A percentile compares a stretch with the other conserved stretches of the same genome.
These are phyloP conservation scores for Struthidea cinerea DNA, from an alignment of 2,113 vertebrate species.

Conservation along the genomic window DNA sequence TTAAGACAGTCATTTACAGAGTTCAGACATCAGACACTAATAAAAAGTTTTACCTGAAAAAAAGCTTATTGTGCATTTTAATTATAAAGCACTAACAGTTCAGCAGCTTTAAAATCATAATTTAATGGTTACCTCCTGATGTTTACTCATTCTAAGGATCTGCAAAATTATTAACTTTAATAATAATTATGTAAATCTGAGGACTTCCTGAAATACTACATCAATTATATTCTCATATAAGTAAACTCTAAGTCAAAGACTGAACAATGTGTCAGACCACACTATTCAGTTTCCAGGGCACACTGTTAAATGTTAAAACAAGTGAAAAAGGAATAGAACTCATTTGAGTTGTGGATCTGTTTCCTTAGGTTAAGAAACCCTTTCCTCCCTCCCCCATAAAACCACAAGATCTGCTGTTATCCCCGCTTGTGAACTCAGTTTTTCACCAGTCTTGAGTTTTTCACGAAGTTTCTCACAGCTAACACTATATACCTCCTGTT, in stretches of 20 bases:
- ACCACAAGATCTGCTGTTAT: neutral
- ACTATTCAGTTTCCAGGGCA: neutral
- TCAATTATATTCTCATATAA: neutral
- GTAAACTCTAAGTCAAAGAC: neutral
- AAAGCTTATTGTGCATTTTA: neutral
- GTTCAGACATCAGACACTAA: neutral
- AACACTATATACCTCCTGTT: neutral
- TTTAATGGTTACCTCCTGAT: neutral
- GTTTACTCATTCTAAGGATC: neutral
- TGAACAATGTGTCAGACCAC: neutral
- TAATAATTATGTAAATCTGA: neutral
- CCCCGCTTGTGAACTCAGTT: neutral
- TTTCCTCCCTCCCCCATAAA: neutral
- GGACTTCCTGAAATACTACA: neutral
- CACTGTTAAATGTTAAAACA: neutral
- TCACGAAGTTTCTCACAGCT: neutral
- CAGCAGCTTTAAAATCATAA: neutral
- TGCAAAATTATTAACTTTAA: neutral
- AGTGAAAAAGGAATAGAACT: neutral
- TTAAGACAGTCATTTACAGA: neutral
- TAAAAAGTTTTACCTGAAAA: neutral
- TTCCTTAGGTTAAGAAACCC: neutral
- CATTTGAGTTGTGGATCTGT: neutral
- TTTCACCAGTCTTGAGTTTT: neutral
- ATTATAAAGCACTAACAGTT: neutral